Base-by-base conservation (phyloP, 2,797 vertebrate species). In the Bovichtus diacanthus region DNA sequence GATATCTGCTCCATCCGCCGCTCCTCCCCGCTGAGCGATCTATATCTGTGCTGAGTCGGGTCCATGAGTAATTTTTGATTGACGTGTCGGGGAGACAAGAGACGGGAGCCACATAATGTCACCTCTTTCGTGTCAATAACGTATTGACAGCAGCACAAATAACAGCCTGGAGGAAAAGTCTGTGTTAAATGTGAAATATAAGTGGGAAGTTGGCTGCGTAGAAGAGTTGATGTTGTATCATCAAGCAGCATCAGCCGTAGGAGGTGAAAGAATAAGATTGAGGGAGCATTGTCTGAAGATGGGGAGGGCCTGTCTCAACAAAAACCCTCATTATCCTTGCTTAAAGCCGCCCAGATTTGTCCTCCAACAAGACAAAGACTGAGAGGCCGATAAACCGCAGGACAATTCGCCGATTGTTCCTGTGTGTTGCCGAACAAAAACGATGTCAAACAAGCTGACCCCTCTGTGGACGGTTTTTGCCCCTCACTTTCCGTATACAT, bases 61-160 rank as follows among this genome's bases (percentile, higher is more conserved):
- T 72, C 80, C 38, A 1, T 85, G 78, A 80, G 82, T 87, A 51
- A 84, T 81, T 84, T 85, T 85, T 92, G 92, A 92, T 89, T 91
- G 93, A 90, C 88, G 78, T 39, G 6, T 51, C 6, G 21, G 60
- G 67, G 78, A 79, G 85, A 76, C 59, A 49, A 78, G 80, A 83
- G 84, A 80, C 59, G 15, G 60, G 71, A 80, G 81, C 27, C 66
- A 49, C 74, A 81, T 88, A 84, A 87, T 80, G 84, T 85, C 85
- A 85, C 83, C 80, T 88, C 39, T 71, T 90, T 90, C 87, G 77
- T 70, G 89, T 91, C 91, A 70, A 85, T 91, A 86, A 82, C 61
- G 76, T 90, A 90, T 91, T 81, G 90, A 90, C 89, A 51, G 74
- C 51, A 10, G 58, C 60, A 59, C 80, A 81, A 87, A 85, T 85